These are phyloP conservation scores for Fistularia commersonii DNA, from an alignment of 2,797 vertebrate species.

Conservation along the genomic window DNA sequence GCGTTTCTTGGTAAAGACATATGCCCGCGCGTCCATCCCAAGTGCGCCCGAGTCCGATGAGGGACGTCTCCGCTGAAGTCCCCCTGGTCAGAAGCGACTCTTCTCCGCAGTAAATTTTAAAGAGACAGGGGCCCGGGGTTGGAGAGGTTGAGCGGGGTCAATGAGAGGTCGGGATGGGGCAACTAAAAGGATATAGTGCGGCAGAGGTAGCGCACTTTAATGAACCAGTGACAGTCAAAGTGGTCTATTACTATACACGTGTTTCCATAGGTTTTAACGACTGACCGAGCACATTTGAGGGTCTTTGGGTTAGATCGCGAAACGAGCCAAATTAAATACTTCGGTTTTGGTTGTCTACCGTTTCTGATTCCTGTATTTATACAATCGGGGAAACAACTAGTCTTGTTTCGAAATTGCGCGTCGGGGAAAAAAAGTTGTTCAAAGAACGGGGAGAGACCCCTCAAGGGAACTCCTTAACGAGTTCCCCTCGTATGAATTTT, in stretches of 20 bases:
- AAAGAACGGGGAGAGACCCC: no score
- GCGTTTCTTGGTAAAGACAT: conserved; percentile 74
- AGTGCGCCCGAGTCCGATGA: not conserved
- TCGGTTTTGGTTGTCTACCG: no score
- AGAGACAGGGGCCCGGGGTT: conserved; percentile 84
- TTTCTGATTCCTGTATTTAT: no score
- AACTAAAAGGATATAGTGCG: conserved; percentile 73
- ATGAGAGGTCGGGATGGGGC: conserved; percentile 82
- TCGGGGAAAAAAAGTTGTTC: no score
- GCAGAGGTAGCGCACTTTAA: conserved; percentile 63
- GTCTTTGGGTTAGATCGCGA: conserved; percentile 4
- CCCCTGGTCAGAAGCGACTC: conserved; percentile 77
- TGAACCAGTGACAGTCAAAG: conserved; percentile 48
- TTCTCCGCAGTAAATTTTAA: conserved; percentile 82
- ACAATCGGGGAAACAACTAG: no score
- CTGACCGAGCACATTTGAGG: conserved; percentile 12
- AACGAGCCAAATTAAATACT: not conserved
- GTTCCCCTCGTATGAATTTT: no score
- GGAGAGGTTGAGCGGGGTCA: conserved; percentile 85
- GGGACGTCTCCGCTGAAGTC: conserved; percentile 46
- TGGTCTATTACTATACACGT: conserved; percentile 25
- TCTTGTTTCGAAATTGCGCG: no score
- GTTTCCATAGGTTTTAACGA: conserved; percentile 30
- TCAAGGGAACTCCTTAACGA: no score
- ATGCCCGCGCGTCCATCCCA: conserved; percentile 50